Evolutionary conservation across 2,797 vertebrate genomes (phyloP), one percentile per base, ranked within the genome.

Genomic region (Falco biarmicus): DNA sequence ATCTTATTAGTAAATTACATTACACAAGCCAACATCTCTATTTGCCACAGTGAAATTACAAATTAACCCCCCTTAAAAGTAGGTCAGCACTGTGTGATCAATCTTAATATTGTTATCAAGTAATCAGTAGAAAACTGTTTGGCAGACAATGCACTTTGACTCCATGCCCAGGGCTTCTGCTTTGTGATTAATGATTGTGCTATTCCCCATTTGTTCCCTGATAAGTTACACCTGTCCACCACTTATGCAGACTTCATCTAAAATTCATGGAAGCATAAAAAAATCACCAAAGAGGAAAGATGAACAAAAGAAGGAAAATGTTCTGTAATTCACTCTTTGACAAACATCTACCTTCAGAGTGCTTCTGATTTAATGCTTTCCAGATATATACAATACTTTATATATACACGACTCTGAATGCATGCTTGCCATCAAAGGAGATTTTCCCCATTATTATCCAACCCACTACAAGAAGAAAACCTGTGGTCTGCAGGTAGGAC

Each of bases 11-110:
- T 61, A 92, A 92, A 87, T 64, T 54, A 53, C 83, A 76, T 93
- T 86, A 86, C 74, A 87, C 39, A 75, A 88, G 65, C 79, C 78
- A 94, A 93, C 41, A 63, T 88, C 91, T 81, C 90, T 71, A 34
- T 68, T 90, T 82, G 74, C 65, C 70, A 45, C 51, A 60, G 71
- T 41, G 71, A 96, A 97, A 97, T 96, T 93, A 69, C 59, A 81
- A 92, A 95, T 97, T 96, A 96, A 94, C 95, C 96, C 71, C 61
- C 66, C 88, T 89, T 74, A 71, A 88, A 95, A 95, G 69, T 78
- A 87, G 90, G 79, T 94, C 94, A 89, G 85, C 83, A 50, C 19
- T 53, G 53, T 24, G 78, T 89, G 83, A 95, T 96, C 95, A 94
- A 87, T 96, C 95, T 94, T 83, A 95, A 95, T 92, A 73, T 90